A percentile compares a stretch with the other conserved stretches of the same genome.
phyloP scores from a whole-genome alignment of 2,888 invertebrate genomes.

The Erpobdella octoculata region DNA sequence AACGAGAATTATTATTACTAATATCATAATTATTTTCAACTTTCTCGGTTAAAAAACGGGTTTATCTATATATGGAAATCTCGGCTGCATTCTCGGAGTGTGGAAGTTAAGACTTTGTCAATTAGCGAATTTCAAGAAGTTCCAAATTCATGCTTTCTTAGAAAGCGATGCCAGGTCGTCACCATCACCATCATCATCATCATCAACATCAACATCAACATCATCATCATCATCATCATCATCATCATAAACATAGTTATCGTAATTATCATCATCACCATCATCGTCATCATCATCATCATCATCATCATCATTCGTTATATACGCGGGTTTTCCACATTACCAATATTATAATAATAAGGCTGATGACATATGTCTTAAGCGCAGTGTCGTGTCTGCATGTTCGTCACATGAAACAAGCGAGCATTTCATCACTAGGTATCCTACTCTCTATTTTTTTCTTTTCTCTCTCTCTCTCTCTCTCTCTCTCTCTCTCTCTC shows the following conservation, averaged over 20 bases:
- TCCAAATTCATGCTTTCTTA: no score
- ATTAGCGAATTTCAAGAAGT: no score
- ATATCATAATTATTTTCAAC: no score
- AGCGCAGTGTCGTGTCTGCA: not conserved
- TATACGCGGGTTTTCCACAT: not conserved
- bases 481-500: not conserved
- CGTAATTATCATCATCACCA: not conserved
- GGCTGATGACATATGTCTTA: not conserved
- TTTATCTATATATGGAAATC: no score
- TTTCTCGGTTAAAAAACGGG: no score
- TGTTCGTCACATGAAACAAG: not conserved
- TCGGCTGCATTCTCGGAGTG: no score
- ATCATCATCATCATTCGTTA: not conserved
- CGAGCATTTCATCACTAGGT: no score
- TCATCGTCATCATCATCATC: not conserved
- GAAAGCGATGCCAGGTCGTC: no score
- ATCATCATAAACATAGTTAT: not conserved
- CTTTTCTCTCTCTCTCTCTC: not conserved
- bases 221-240: conserved; percentile 3
- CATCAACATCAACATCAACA: not conserved
- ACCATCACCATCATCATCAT: not conserved
- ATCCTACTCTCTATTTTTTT: no score
- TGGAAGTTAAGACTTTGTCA: no score
- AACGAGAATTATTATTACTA: no score
- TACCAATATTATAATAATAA: not conserved